These are phyloP conservation scores for Aphrophora alni DNA, from an alignment of 2,888 invertebrate genomes.

Conservation along the genomic window DNA sequence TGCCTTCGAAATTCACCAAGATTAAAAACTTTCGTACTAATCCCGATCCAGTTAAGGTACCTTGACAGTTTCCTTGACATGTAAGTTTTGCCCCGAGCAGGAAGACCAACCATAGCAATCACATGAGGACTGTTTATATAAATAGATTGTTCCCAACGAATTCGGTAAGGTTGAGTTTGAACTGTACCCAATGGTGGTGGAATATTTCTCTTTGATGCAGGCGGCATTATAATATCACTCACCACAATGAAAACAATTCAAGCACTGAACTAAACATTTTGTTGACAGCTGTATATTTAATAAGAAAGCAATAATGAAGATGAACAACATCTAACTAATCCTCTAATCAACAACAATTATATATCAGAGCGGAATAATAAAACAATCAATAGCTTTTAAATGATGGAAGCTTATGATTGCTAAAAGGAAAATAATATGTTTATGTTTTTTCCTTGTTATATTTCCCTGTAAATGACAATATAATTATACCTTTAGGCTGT, in stretches of 20 bases:
- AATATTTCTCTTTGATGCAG: not conserved
- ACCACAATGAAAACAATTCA: not conserved
- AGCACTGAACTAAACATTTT: not conserved
- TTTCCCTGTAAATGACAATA: not conserved
- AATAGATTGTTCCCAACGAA: too few relatives aligned
- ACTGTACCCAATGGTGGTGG: too few relatives aligned
- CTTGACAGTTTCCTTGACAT: not conserved
- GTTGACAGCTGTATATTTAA: too few relatives aligned
- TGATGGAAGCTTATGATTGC: not conserved
- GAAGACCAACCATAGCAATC: constrained; percentile 4
- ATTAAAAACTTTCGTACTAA: constrained; percentile 83
- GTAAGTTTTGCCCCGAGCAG: not conserved
- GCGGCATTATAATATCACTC: not conserved
- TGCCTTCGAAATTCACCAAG: constrained; percentile 97
- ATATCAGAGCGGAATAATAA: too few relatives aligned
- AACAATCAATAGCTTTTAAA: not conserved
- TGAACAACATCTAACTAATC: too few relatives aligned
- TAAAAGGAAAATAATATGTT: not conserved
- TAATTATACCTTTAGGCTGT: too few relatives aligned
- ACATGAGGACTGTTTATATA: not conserved
- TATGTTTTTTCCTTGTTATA: not conserved
- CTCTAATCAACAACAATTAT: too few relatives aligned
- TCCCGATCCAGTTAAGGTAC: not conserved
- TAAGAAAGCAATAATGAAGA: too few relatives aligned
- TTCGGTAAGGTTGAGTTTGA: not conserved